Conservation (phyloP, 2,113 vertebrate genomes). For the Ranitomeya variabilis region DNA sequence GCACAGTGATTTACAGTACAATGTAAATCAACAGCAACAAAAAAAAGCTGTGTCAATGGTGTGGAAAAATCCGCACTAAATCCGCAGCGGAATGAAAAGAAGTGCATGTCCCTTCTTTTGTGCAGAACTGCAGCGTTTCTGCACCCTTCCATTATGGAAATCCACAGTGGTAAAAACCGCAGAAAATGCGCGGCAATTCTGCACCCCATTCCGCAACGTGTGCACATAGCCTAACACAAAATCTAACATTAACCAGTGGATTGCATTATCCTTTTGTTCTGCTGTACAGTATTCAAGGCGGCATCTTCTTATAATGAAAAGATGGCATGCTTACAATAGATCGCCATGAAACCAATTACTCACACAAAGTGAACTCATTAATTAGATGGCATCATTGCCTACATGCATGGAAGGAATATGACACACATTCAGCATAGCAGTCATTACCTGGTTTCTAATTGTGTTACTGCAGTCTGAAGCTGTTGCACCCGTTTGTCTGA, state of each 20-base stretch:
- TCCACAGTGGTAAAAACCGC: too few relatives aligned
- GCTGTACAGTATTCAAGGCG: neutral
- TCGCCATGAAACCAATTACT: constrained; percentile 1
- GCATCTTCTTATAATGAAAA: neutral
- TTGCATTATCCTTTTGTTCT: neutral
- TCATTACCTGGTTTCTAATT: constrained; percentile 83
- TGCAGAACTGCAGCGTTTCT: too few relatives aligned
- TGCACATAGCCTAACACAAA: too few relatives aligned
- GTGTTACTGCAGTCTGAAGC: constrained; percentile 78
- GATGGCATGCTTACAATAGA: neutral
- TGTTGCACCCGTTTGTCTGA: constrained; percentile 82
- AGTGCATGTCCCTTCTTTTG: too few relatives aligned
- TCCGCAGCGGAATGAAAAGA: too few relatives aligned
- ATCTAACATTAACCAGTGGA: neutral
- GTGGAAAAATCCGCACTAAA: too few relatives aligned
- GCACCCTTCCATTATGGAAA: too few relatives aligned
- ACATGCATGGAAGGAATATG: neutral
- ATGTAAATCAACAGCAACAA: too few relatives aligned
- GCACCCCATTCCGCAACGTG: too few relatives aligned
- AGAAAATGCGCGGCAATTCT: too few relatives aligned
- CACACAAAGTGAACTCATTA: neutral
- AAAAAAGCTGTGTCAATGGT: too few relatives aligned
- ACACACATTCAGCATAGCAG: constrained; percentile 15
- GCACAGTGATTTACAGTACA: too few relatives aligned
- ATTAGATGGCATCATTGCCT: neutral